Base-by-base conservation (phyloP, 2,888 invertebrate genomes). In the Cinara cedri region DNA sequence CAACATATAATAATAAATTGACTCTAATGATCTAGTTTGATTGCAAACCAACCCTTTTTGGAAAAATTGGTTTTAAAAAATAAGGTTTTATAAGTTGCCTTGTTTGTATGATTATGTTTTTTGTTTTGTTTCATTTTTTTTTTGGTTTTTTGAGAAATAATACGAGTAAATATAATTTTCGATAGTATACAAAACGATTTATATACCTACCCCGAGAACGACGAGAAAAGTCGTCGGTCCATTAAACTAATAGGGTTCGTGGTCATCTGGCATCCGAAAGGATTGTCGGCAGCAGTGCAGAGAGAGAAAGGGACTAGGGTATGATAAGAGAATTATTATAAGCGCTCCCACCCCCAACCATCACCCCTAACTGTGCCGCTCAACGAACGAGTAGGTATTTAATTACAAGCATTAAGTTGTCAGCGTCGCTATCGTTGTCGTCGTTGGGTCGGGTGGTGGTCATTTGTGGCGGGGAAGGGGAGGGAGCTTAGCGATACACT, bases 391-490 rank as follows among this genome's bases (percentile, higher is more conserved):
- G 16, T 21, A 34, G 26, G 46, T 60, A 78, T 78, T 78, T 78
- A 78, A 78, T 78, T 68, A 78, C 21, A 16, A 76, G 68, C 68
- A 60, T 78, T 78, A 70, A 68, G 68, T 78, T 78, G 76, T 68
- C 76, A 57, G 4, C 68, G 26, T 44, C 49, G 26, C 13, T 11
- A 24, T 19, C 54, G 70, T 9, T 14, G 24, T 13, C 51, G 71
- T 10, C 60, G 72, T n/a, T 26, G 72, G 54, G 46, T 10, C 49
- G 72, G 65, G 55, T 10, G 65, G 66, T 21, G 75, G 66, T 76
- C 75, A 76, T 76, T 76, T 46, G 55, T 55, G 44, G 34, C 34
- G 34, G 34, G 34, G 34, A n/a, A n/a, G 34, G 34, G 34, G 34
- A 34, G 34, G 34, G 34, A 55, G 66, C 75, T 75, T 66, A 76